Evolutionary conservation across 2,888 invertebrate genomes (phyloP), one percentile per base, ranked within the genome.

Genomic region (Magallana nippona): DNA sequence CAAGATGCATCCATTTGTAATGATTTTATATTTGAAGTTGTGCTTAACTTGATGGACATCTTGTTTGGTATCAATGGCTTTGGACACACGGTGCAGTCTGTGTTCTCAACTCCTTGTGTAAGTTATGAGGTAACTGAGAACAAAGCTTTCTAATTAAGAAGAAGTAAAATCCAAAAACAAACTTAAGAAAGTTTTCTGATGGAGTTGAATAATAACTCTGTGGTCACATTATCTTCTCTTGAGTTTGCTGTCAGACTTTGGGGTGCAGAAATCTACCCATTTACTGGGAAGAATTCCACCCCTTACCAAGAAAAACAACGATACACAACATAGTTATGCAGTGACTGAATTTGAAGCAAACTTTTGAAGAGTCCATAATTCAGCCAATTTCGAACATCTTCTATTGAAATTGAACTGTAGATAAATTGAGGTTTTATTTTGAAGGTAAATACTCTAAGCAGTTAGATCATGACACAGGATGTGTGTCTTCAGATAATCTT

Each of bases 401-500:
- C 27, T 71, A 71, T 71, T 27, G 71, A 71, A 71, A 71, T 71
- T 71, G 27, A 71, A 71, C 71, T 71, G 71, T 71, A 71, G 71
- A 22, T 71, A 71, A 71, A 71, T 27, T 22, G 71, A 71, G 71
- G 27, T 71, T 71, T 71, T 22, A 22, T 71, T 71, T 71, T 19
- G 27, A 71, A 22, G 71, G 19, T 22, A 71, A 71, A 22, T 22
- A 22, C 22, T 22, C 71, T 71, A 71, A 71, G 71, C 71, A 71
- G 71, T 71, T 71, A 27, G 71, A 71, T 71, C 71, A 71, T 71
- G 71, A 27, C 71, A 71, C 71, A 71, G 71, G 71, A 71, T 71
- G 71, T 71, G 71, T 71, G 71, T 71, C 71, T 71, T 71, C 71
- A 71, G 71, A 71, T 71, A 71, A 71, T 71, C 71, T 71, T 71